Evolutionary conservation across 2,797 vertebrate genomes (phyloP).

Genomic region (Aeoliscus strigatus): DNA sequence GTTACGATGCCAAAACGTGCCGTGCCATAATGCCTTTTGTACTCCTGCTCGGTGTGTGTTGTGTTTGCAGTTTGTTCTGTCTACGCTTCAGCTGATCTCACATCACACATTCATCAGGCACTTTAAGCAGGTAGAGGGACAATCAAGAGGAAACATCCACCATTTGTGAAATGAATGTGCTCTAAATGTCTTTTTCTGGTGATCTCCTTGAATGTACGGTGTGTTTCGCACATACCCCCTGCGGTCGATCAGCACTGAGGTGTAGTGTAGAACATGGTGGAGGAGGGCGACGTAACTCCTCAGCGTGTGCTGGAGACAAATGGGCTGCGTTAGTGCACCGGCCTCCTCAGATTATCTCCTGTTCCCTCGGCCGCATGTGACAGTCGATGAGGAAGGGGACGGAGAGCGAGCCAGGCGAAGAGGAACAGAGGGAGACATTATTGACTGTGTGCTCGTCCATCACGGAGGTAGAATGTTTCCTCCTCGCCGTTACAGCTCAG

Average conservation of each 20-base stretch:
- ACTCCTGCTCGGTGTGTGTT: slow-evolving; percentile 33
- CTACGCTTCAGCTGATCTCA: slow-evolving; percentile 46
- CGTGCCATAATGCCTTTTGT: slow-evolving; percentile 72
- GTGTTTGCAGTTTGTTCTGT: slow-evolving; percentile 42
- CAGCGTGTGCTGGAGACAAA: slow-evolving; percentile 14
- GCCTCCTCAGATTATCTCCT: not conserved
- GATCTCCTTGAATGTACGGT: slow-evolving; percentile 16
- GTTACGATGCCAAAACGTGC: slow-evolving; percentile 70
- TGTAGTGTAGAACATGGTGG: slow-evolving; percentile 28
- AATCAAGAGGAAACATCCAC: slow-evolving; percentile 11
- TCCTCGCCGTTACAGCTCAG: slow-evolving; percentile 32
- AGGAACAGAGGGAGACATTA: slow-evolving; percentile 6
- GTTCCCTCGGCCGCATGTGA: slow-evolving; percentile 11
- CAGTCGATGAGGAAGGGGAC: slow-evolving; percentile 18
- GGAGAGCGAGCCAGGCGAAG: slow-evolving; percentile 8
- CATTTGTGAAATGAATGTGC: slow-evolving; percentile 33
- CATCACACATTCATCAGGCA: slow-evolving; percentile 57
- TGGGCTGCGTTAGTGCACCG: slow-evolving; percentile 3
- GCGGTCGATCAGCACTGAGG: no score
- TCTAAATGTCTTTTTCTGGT: slow-evolving; percentile 35
- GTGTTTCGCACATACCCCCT: no score
- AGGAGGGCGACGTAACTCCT: slow-evolving; percentile 36
- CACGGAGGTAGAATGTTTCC: slow-evolving; percentile 38
- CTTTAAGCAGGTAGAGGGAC: slow-evolving; percentile 55
- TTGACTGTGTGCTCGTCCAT: slow-evolving; percentile 5